Evolutionary conservation across 2,888 invertebrate genomes (phyloP).

Genomic region (Theristus sp.): DNA sequence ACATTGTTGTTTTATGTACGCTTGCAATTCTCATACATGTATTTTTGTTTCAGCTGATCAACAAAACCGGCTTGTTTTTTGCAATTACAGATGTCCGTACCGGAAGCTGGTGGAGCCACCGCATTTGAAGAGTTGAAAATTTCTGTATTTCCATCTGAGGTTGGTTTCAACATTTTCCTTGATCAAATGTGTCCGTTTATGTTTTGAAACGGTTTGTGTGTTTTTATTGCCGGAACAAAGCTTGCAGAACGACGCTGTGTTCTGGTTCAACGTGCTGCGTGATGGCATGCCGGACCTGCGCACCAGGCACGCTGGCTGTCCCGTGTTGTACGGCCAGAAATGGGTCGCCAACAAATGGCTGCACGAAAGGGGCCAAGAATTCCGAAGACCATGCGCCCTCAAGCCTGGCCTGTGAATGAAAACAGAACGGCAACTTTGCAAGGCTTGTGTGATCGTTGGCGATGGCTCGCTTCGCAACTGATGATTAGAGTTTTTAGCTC

Average conservation of each 20-base stretch:
- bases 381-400: not conserved
- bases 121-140: slow-evolving; percentile 71
- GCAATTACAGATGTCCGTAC: slow-evolving; percentile 65
- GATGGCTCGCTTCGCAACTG: too few relatives aligned
- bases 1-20: slow-evolving; percentile 33
- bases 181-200: too few relatives aligned
- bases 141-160: slow-evolving; percentile 60
- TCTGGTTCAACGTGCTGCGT: slow-evolving; percentile 1
- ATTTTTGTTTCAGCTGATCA: too few relatives aligned
- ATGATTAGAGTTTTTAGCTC: too few relatives aligned
- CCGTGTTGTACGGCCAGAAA: slow-evolving; percentile 1
- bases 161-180: not conserved
- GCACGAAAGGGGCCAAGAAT: slow-evolving; percentile 10
- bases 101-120: slow-evolving; percentile 83
- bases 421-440: too few relatives aligned
- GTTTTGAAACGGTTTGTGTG: not conserved
- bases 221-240: not conserved
- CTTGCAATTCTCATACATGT: slow-evolving; percentile 11
- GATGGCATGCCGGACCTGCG: not conserved
- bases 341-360: slow-evolving; percentile 6
- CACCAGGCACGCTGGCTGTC: slow-evolving; percentile 4
- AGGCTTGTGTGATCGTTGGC: too few relatives aligned
- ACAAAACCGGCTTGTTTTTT: too few relatives aligned
- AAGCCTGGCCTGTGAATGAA: not conserved
- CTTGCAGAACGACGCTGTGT: not conserved